Evolutionary conservation across 1,140 invertebrate genomes (phyloP), one percentile per base, ranked within the genome.

Genomic region (Triops cancriformis): DNA sequence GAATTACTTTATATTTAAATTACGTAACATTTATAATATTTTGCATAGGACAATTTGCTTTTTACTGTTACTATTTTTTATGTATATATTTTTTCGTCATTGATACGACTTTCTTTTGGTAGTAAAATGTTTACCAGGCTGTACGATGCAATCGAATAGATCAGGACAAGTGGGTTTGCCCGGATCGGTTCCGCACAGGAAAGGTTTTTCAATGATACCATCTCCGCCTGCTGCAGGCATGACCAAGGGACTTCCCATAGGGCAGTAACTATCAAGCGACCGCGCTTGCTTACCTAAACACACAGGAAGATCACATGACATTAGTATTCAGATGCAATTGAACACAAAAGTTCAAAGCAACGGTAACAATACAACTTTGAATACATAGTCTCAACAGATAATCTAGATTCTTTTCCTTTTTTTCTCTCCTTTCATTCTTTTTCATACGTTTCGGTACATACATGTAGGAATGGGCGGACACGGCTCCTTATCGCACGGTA

Each of bases 381-480:
- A 76, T 42, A 79, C 41, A 45, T 31, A 79, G 12, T 76, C 73
- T n/a, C 77, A 5, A 27, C 5, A 23, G 26, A 26, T 27, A 26
- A 77, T 72, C 64, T 72, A 73, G 26, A 77, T 37, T 28, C 31
- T 2, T 37, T 37, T 37, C 31, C 7, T 37, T 37, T 37, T 37
- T 37, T 37, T 37, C 7, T 37, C 2, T 37, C 7, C 9, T 23
- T 72, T 23, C 2, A 72, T 72, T 72, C 72, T 23, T 27, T 23
- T 72, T 72, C 9, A 9, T 72, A 74, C 1, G 27, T 26, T 27
- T 64, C 26, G 45, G 26, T 37, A 45, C 86, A 89, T 88, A 89
- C 93, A 95, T 43, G 91, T 93, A 74, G 93, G 92, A 31, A 94
- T 86, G 43, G 93, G 92, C 7, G 92, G 92, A 82, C 93, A 95